phyloP scores from a whole-genome alignment of 2,888 invertebrate genomes.

The Dione juno region DNA sequence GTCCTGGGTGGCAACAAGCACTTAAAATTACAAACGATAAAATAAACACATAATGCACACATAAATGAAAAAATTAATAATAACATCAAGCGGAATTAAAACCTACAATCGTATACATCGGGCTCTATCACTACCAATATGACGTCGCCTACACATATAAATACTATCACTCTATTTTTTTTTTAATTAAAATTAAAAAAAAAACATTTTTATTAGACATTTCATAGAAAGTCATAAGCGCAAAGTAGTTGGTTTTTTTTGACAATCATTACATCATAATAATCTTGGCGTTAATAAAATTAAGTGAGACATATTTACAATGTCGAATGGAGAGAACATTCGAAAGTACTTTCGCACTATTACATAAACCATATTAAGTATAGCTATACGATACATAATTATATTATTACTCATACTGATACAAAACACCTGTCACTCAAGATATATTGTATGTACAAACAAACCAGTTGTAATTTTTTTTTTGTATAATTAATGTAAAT shows the following conservation, averaged over 20 bases:
- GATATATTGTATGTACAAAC: slow-evolving; percentile 28
- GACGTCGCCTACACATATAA: not conserved
- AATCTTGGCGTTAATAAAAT: not conserved
- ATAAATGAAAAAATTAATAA: not conserved
- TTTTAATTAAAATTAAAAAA: not conserved
- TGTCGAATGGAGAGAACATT: slow-evolving; percentile 14
- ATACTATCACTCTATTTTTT: too few relatives aligned
- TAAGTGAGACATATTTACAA: slow-evolving; percentile 23
- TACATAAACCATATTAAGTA: slow-evolving; percentile 32
- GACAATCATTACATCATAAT: slow-evolving; percentile 8
- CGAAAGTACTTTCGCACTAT: slow-evolving; percentile 15
- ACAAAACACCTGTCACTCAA: slow-evolving; percentile 40
- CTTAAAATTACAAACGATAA: too few relatives aligned
- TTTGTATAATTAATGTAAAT: slow-evolving; percentile 24
- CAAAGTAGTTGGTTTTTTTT: slow-evolving; percentile 4
- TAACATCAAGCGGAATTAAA: not conserved
- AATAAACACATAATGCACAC: not conserved
- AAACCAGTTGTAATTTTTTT: slow-evolving; percentile 31
- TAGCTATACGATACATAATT: slow-evolving; percentile 1
- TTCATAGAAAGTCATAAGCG: slow-evolving; percentile 13
- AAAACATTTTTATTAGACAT: not conserved
- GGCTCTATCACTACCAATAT: not conserved
- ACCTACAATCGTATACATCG: not conserved
- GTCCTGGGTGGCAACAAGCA: too few relatives aligned
- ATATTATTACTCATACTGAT: slow-evolving; percentile 28